Conservation (phyloP, 2,797 vertebrate species). For the Ptychobarbus kaznakovi region DNA sequence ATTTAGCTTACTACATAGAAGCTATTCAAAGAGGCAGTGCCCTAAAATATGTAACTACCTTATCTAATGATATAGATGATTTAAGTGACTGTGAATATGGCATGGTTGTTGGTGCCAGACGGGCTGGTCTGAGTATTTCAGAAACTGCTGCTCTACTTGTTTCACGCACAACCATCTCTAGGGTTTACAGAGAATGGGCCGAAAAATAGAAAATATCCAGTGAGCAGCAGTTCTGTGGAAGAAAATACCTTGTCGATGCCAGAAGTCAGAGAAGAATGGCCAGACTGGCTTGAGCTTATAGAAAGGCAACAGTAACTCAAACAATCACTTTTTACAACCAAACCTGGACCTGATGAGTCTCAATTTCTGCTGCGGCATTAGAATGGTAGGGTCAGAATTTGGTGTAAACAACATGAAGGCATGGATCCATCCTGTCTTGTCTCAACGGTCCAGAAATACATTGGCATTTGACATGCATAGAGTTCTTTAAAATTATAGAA, state of each 20-base stretch:
- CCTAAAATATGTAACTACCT: background rate
- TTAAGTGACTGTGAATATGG: background rate
- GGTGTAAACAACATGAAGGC: background rate
- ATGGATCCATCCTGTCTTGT: background rate
- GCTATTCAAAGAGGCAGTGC: background rate
- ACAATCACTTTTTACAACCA: background rate
- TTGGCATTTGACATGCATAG: no score
- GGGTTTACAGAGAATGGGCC: background rate
- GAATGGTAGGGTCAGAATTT: background rate
- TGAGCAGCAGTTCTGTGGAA: slow-evolving; percentile 26
- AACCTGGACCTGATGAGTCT: background rate
- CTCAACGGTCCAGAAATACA: background rate
- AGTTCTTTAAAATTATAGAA: no score
- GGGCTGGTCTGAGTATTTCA: background rate
- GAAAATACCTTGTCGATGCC: slow-evolving; percentile 48
- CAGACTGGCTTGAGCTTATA: slow-evolving; percentile 24
- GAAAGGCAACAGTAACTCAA: background rate
- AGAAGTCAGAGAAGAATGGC: slow-evolving; percentile 46
- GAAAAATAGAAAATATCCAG: slow-evolving; percentile 24
- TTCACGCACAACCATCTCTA: background rate
- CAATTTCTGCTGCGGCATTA: no score
- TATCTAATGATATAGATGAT: background rate
- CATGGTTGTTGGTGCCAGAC: background rate
- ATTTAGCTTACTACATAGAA: background rate
- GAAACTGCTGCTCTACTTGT: background rate